A percentile compares a stretch with the other conserved stretches of the same genome.
Conservation (phyloP, 2,797 vertebrate genomes). For the Holocentrus rufus region DNA sequence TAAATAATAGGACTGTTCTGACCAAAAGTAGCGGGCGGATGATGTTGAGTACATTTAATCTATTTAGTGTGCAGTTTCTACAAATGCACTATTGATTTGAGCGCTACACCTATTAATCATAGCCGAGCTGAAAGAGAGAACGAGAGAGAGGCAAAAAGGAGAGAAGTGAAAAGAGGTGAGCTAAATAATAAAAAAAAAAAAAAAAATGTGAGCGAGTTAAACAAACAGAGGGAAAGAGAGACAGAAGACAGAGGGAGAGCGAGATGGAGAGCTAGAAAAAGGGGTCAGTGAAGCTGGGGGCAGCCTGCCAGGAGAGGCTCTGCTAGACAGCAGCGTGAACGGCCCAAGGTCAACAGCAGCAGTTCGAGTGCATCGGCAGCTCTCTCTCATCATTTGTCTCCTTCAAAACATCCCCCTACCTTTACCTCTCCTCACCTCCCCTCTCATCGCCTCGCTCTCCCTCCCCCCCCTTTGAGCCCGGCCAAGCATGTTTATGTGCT, state of each 20-base stretch:
- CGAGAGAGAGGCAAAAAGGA: constrained; percentile 12
- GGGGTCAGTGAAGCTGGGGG: constrained; percentile 37
- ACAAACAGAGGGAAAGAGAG: constrained; percentile 30
- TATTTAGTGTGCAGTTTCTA: constrained; percentile 71
- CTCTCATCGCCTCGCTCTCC: constrained; percentile 12
- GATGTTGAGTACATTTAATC: constrained; percentile 60
- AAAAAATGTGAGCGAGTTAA: constrained; percentile 40
- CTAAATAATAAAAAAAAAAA: constrained; percentile 1
- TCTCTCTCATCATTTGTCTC: constrained; percentile 70
- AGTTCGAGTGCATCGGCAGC: constrained; percentile 57
- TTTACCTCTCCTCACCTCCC: constrained; percentile 42
- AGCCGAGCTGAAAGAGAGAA: constrained; percentile 41
- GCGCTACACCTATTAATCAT: constrained; percentile 72
- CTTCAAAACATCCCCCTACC: constrained; percentile 43
- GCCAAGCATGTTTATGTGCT: constrained; percentile 38
- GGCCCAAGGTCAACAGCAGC: constrained; percentile 65
- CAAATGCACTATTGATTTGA: constrained; percentile 77
- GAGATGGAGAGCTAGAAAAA: constrained; percentile 41
- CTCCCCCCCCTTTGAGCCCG: constrained; percentile 34
- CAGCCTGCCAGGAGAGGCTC: constrained; percentile 47
- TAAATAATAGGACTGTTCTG: constrained; percentile 51
- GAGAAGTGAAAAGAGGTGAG: constrained; percentile 17
- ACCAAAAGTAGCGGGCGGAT: constrained; percentile 48
- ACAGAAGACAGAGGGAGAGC: constrained; percentile 22
- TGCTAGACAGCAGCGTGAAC: constrained; percentile 42